Evolutionary conservation across 37 sponge, comb jelly and placozoan genomes (phyloP).

Genomic region (Petrosia ficiformis): DNA sequence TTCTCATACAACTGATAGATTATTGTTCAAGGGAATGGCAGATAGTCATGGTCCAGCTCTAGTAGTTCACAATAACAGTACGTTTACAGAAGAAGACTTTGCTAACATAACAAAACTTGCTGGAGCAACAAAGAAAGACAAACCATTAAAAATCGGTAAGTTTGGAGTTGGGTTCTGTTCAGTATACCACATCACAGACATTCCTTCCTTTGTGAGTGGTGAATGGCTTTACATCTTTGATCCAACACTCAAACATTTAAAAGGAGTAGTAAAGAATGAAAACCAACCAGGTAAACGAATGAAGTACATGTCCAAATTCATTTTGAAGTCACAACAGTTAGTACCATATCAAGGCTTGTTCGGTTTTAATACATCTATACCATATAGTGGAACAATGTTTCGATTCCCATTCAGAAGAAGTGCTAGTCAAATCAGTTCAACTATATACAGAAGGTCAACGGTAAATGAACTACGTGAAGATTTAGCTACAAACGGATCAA

Average conservation of each 20-base stretch:
- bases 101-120: conserved; percentile 74
- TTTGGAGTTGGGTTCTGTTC: conserved; percentile 77
- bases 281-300: conserved; percentile 13
- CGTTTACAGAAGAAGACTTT: conserved; percentile 71
- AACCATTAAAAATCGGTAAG: conserved; percentile 59
- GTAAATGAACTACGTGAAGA: conserved; percentile 17
- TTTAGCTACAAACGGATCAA: conserved; percentile 20
- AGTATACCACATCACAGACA: conserved; percentile 75
- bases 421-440: conserved; percentile 34
- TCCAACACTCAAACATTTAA: conserved; percentile 49
- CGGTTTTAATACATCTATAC: conserved; percentile 9
- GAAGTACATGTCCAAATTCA: background rate
- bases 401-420: conserved; percentile 64
- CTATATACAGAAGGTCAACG: conserved; percentile 10
- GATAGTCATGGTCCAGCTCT: conserved; percentile 67
- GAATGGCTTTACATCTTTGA: conserved; percentile 65
- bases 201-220: conserved; percentile 59
- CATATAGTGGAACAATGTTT: conserved; percentile 59
- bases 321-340: conserved; percentile 15
- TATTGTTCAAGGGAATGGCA: conserved; percentile 56
- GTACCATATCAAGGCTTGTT: conserved; percentile 36
- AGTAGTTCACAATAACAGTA: conserved; percentile 45
- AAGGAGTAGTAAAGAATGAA: conserved; percentile 31
- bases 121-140: conserved; percentile 66
- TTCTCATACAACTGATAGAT: conserved; percentile 2